Evolutionary conservation across 2,888 invertebrate species (phyloP).

Genomic region (Melitaea athalia): DNA sequence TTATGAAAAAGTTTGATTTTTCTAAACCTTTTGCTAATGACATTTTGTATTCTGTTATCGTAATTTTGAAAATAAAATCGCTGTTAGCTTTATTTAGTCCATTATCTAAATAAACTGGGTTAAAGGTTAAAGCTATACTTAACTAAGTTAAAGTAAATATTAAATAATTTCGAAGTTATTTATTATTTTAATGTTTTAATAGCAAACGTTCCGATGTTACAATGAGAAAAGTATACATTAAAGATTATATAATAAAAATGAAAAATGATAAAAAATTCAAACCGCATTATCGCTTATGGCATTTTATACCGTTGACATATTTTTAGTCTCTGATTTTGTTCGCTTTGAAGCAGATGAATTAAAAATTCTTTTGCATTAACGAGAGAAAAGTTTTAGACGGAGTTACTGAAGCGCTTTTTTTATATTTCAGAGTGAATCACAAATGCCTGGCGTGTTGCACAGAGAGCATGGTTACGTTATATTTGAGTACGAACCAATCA

Average conservation of each 20-base stretch:
- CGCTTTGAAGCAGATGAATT: slow-evolving; percentile 32
- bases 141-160: not conserved
- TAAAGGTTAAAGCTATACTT: not conserved
- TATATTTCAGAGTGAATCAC: slow-evolving; percentile 83
- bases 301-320: slow-evolving; percentile 38
- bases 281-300: slow-evolving; percentile 32
- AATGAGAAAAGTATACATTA: not conserved
- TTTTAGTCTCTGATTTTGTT: slow-evolving; percentile 35
- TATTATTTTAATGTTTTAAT: not conserved
- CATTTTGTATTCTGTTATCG: not conserved
- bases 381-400: slow-evolving; percentile 31
- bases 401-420: slow-evolving; percentile 29
- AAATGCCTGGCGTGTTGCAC: slow-evolving; percentile 89
- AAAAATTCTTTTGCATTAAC: slow-evolving; percentile 35
- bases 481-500: slow-evolving; percentile 60
- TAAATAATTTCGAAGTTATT: not conserved
- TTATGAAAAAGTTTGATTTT: not conserved
- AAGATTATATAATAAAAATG: not conserved
- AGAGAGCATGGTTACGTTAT: slow-evolving; percentile 70
- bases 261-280: slow-evolving; percentile 30
- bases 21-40: not conserved
- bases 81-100: not conserved
- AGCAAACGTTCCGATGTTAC: not conserved
- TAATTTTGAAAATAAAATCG: not conserved
- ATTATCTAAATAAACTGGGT: too few species aligned